A percentile compares a stretch with the other conserved stretches of the same genome.
phyloP scores from a whole-genome alignment of 2,113 vertebrate genomes.

The Xenotilapia longispinis region DNA sequence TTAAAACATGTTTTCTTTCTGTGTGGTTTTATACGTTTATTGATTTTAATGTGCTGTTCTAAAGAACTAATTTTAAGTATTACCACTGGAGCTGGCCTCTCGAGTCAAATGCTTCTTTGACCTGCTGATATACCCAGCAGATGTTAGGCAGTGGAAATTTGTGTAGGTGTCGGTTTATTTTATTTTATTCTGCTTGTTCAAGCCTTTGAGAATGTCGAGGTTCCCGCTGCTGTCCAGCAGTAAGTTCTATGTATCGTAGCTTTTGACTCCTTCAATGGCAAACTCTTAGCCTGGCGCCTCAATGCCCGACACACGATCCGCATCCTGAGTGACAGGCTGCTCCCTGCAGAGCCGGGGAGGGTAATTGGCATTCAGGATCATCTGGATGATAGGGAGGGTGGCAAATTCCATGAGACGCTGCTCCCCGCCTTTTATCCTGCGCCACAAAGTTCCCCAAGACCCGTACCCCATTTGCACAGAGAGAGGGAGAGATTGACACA shows the following conservation, averaged over 20 bases:
- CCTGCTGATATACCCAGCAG: not conserved
- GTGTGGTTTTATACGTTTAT: not conserved
- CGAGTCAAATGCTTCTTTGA: not conserved
- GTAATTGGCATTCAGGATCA: conserved; percentile 76
- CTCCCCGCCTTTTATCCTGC: conserved; percentile 49
- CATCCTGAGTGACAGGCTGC: conserved; percentile 68
- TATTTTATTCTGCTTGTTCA: not conserved
- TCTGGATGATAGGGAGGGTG: conserved; percentile 64
- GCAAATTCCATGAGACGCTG: conserved; percentile 54
- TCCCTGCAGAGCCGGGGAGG: conserved; percentile 61
- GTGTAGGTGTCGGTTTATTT: not conserved
- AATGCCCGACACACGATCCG: conserved; percentile 25
- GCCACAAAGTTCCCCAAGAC: conserved; percentile 56
- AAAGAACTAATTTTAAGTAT: not conserved
- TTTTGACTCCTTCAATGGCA: conserved; percentile 32
- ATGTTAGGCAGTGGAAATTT: not conserved
- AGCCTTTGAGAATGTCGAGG: not conserved
- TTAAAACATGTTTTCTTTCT: not conserved
- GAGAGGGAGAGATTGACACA: conserved; percentile 6
- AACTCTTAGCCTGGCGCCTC: conserved; percentile 12
- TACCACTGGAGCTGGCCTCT: not conserved
- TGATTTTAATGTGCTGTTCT: not conserved
- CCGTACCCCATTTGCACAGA: conserved; percentile 43
- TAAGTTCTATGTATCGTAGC: conserved; percentile 1
- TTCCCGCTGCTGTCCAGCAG: conserved; percentile 7